These are phyloP conservation scores for Gulo gulo DNA, from an alignment of 2,113 vertebrate genomes.

Conservation along the genomic window DNA sequence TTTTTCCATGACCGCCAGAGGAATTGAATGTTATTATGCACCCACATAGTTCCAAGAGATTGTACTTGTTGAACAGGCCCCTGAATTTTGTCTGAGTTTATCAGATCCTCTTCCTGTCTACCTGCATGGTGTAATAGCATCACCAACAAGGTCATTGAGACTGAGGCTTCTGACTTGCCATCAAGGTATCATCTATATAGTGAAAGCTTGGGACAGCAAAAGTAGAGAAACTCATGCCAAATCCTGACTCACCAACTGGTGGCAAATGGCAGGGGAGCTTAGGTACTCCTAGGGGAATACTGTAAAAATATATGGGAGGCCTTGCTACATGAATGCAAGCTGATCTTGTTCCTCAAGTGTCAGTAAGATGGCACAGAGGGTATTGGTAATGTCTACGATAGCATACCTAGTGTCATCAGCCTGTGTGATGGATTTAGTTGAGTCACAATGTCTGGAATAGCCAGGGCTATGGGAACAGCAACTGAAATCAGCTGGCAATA, in stretches of 20 bases:
- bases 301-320: background rate
- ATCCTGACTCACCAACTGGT: background rate
- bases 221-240: background rate
- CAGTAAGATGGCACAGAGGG: background rate
- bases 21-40: background rate
- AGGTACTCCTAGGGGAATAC: background rate
- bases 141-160: background rate
- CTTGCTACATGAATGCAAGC: background rate
- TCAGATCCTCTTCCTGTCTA: background rate
- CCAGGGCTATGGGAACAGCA: background rate
- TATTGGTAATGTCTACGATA: background rate
- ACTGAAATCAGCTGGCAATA: background rate
- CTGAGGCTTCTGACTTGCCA: background rate
- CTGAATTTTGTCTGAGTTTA: background rate
- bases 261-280: background rate
- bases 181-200: background rate
- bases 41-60: background rate
- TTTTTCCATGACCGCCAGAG: background rate
- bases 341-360: slow-evolving; percentile 2
- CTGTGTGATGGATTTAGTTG: background rate
- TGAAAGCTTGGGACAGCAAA: slow-evolving; percentile 1
- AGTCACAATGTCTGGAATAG: background rate
- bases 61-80: background rate
- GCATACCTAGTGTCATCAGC: background rate
- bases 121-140: background rate